A percentile compares a stretch with the other conserved stretches of the same genome.
Evolutionary conservation across 1,140 invertebrate genomes (phyloP).

Genomic region (Drosophila sucinea): DNA sequence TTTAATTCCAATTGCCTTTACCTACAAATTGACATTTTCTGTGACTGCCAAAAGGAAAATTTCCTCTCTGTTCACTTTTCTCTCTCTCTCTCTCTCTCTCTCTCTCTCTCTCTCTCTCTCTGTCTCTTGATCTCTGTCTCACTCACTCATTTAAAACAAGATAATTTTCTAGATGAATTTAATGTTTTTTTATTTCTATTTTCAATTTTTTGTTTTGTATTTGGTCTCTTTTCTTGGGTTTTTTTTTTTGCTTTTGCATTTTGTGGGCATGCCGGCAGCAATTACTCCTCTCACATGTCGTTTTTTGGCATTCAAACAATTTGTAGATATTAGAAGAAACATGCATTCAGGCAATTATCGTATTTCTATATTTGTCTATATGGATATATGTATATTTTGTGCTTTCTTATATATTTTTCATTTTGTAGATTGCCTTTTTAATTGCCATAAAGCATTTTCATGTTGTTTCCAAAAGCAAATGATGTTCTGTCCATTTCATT

Average conservation of each 20-base stretch:
- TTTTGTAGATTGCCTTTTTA: conserved; percentile 67
- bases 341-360: conserved; percentile 2
- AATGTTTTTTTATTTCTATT: conserved; percentile 7
- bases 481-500: conserved; percentile 28
- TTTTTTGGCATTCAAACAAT: conserved; percentile 11
- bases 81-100: background rate
- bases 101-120: background rate
- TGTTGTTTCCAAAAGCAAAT: conserved; percentile 62
- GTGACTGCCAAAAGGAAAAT: conserved; percentile 26
- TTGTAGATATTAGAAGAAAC: conserved; percentile 11
- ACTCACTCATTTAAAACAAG: conserved; percentile 7
- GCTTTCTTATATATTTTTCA: conserved; percentile 12
- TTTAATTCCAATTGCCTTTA: conserved; percentile 78
- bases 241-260: background rate
- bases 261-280: conserved; percentile 11
- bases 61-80: conserved; percentile 29
- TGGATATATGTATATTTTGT: conserved; percentile 23
- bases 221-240: background rate
- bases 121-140: background rate
- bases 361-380: background rate
- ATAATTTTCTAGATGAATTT: conserved; percentile 6
- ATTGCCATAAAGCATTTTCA: conserved; percentile 79
- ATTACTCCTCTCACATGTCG: conserved; percentile 7
- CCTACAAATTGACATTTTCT: conserved; percentile 75
- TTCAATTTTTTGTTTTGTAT: conserved; percentile 1